Conservation (phyloP, 2,888 invertebrate genomes). For the Geotrupes spiniger region DNA sequence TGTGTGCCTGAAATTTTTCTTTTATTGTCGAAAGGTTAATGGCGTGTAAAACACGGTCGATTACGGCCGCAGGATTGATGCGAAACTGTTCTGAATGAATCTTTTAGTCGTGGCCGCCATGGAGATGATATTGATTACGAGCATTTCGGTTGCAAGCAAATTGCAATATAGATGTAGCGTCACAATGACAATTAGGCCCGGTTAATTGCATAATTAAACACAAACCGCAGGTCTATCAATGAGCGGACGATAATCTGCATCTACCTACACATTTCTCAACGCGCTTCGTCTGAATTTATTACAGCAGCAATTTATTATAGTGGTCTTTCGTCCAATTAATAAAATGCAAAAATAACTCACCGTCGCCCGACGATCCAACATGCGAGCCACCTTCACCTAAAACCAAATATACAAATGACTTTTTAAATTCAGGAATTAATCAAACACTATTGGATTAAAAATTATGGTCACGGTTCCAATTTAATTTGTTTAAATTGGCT, state of each 20-base stretch:
- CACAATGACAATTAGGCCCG: conserved; percentile 39
- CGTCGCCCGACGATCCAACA: conserved; percentile 48
- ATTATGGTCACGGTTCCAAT: too few species aligned
- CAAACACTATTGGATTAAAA: too few species aligned
- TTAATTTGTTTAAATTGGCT: too few species aligned
- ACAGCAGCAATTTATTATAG: conserved; percentile 2
- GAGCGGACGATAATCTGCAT: background rate
- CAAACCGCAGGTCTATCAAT: conserved; percentile 36
- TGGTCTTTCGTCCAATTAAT: background rate
- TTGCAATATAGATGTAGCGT: conserved; percentile 42
- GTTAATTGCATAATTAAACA: conserved; percentile 42
- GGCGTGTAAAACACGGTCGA: too few species aligned
- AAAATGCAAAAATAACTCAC: conserved; percentile 37
- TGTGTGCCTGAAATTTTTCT: too few species aligned
- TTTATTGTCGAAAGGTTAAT: too few species aligned
- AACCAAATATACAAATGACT: conserved; percentile 33
- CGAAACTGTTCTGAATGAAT: too few species aligned
- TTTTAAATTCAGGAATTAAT: too few species aligned
- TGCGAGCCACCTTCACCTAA: conserved; percentile 48
- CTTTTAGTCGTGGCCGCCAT: too few species aligned
- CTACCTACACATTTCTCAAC: conserved; percentile 8
- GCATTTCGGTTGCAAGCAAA: conserved; percentile 29
- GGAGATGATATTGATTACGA: too few species aligned
- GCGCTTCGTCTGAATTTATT: conserved; percentile 10
- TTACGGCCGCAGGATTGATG: too few species aligned